These are phyloP conservation scores for Champsocephalus esox DNA, from an alignment of 2,797 vertebrate species.

Conservation along the genomic window DNA sequence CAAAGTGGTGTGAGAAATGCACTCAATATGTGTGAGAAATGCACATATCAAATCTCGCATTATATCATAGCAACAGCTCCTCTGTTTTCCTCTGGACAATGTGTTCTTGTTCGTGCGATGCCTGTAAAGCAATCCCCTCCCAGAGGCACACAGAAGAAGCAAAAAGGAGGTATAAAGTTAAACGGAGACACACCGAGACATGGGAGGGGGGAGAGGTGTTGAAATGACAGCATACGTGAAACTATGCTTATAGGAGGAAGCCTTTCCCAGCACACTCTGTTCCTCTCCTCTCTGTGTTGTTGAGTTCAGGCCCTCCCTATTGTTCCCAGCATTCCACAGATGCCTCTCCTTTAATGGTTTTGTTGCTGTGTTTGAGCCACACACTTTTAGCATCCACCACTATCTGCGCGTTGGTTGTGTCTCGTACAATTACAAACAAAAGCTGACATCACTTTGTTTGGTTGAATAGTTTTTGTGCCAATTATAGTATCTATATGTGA, in stretches of 20 bases:
- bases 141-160: background rate
- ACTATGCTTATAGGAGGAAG: constrained; percentile 8
- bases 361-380: constrained; percentile 17
- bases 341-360: constrained; percentile 39
- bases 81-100: constrained; percentile 2
- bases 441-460: constrained; percentile 1
- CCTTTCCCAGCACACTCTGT: constrained; percentile 55
- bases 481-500: constrained; percentile 51
- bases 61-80: background rate
- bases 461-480: constrained; percentile 17
- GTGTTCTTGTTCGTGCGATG: background rate
- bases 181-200: constrained; percentile 13
- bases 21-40: background rate
- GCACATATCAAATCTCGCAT: background rate
- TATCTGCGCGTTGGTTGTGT: constrained; percentile 6
- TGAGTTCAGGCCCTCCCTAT: constrained; percentile 50
- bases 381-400: constrained; percentile 1
- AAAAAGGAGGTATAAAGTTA: constrained; percentile 22
- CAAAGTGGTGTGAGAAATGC: no score
- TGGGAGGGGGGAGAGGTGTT: background rate
- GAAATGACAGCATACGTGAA: background rate
- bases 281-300: constrained; percentile 39
- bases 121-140: constrained; percentile 37
- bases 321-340: constrained; percentile 67
- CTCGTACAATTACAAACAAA: constrained; percentile 12